Base-by-base conservation (phyloP, 2,113 vertebrate genomes). In the Takifugu flavidus region DNA sequence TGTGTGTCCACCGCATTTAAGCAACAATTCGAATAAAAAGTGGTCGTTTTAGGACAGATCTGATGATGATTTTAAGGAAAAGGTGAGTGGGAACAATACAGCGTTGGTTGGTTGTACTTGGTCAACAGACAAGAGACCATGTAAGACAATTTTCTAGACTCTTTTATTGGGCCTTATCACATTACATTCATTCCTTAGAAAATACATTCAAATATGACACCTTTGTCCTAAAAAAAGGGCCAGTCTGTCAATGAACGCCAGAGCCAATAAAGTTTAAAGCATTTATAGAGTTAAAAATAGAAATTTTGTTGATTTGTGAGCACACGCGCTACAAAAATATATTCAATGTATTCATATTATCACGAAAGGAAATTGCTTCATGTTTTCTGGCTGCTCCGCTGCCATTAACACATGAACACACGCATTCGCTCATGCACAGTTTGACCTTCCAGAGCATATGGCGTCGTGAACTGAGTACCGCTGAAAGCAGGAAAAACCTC, bases 161-260 rank as follows among this genome's bases (percentile, higher is more conserved):
- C 54, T 68, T 88, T 82, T 88, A 84, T 89, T 90, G 79, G 80
- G 77, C 65, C 66, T 62, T 74, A 78, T 86, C 65, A 80, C 74
- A 66, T 86, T 83, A 89, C 86, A 90, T 90, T 89, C 84, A 79
- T 82, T 87, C 84, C 72, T 86, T 90, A 89, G 64, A 90, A 91
- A 90, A 90, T 88, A 90, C 89, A 91, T 92, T 91, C 91, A 85
- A 66, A 77, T 60, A 64, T 78, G 74, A 87, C 78, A 83, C 72
- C 66, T 67, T 43, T 45, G 57, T 71, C 68, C 60, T 10, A 13
- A 47, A 69, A 42, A 78, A 66, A 67, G 79, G 75, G 63, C 67
- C 77, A 45, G 71, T 69, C 79, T 53, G 62, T 74, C 74, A 74
- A 70, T 70, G 51, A 79, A 71, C 74, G 62, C 64, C 39, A 57